Base-by-base conservation (phyloP, 2,113 vertebrate species). In the Elephantulus edwardii region DNA sequence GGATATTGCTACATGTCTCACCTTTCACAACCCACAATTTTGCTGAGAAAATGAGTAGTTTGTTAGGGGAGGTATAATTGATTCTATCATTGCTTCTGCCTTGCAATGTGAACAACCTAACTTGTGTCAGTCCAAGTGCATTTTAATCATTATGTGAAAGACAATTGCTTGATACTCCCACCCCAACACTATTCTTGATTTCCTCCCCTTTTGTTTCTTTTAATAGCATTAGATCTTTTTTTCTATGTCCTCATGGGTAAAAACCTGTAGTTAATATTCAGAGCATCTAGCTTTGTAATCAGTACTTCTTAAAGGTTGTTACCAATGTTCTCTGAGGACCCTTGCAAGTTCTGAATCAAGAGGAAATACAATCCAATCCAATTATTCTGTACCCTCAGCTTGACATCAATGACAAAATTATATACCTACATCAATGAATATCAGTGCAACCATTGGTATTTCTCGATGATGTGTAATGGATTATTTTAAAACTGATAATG, bases 231-330 rank as follows among this genome's bases (percentile, higher is more conserved):
- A 91, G 83, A 94, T 95, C 90, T 96, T 97, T 72, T 12, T 64
- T 83, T 48, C 71, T 0, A 8, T 17, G 52, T 42, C 16, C 24
- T 54, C 93, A 83, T 86, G 96, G 93, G 96, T 95, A 88, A 95
- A 94, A 94, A 93, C 76, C 91, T 96, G 93, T 96, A 96, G 91
- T 98, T 98, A 97, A 97, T 96, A 98, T 97, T 97, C 98, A 97
- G 87, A 97, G 92, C 96, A 75, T 96, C 93, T 96, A 95, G 75
- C 92, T 96, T 91, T 97, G 96, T 96, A 98, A 98, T 98, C 97
- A 98, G 97, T 96, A 92, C 95, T 96, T 97, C 94, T 97, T 96
- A 98, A 98, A 98, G 96, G 92, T 95, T 98, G 95, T 97, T 98
- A 96, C 95, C 97, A 97, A 97, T 96, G 94, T 96, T 98, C 97